Percentiles rank a stretch among this genome's conserved stretches.
Conservation (phyloP, 2,113 vertebrate genomes). For the Indicator maculatus region DNA sequence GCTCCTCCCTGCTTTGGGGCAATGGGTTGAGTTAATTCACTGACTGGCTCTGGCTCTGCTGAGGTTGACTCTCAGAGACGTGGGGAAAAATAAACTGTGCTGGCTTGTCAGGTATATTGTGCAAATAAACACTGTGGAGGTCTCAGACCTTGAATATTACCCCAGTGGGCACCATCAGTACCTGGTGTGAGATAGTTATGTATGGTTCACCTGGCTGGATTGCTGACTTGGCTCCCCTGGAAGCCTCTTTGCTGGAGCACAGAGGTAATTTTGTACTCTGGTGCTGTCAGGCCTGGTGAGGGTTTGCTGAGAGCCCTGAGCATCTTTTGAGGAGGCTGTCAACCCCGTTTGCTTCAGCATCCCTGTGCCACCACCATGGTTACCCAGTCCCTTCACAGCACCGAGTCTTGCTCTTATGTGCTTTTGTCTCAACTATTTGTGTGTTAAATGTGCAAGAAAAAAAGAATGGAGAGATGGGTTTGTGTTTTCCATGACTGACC, state of each 20-base stretch:
- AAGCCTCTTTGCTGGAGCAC: background rate
- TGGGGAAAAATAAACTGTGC: background rate
- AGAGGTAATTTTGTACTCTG: background rate
- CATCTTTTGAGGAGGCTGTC: background rate
- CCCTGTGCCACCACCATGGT: fast-evolving
- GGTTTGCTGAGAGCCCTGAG: background rate
- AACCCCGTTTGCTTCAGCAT: background rate
- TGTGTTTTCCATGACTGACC: fast-evolving
- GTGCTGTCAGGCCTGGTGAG: fast-evolving
- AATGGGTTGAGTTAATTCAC: background rate
- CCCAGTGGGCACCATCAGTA: fast-evolving
- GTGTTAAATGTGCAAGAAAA: fast-evolving
- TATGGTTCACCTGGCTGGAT: background rate
- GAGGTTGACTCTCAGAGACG: background rate
- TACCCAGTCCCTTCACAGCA: fast-evolving
- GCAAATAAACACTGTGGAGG: background rate
- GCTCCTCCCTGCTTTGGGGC: background rate
- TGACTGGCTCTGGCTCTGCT: background rate
- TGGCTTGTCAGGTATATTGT: background rate
- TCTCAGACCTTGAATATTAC: fast-evolving
- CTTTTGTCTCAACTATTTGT: fast-evolving
- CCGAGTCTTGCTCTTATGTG: fast-evolving
- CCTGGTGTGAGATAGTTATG: fast-evolving
- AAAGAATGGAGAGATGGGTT: too few species aligned
- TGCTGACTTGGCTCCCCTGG: background rate